Evolutionary conservation across 2,797 vertebrate species (phyloP), one percentile per base, ranked within the genome.

Genomic region (Pyrocephalus nanus): DNA sequence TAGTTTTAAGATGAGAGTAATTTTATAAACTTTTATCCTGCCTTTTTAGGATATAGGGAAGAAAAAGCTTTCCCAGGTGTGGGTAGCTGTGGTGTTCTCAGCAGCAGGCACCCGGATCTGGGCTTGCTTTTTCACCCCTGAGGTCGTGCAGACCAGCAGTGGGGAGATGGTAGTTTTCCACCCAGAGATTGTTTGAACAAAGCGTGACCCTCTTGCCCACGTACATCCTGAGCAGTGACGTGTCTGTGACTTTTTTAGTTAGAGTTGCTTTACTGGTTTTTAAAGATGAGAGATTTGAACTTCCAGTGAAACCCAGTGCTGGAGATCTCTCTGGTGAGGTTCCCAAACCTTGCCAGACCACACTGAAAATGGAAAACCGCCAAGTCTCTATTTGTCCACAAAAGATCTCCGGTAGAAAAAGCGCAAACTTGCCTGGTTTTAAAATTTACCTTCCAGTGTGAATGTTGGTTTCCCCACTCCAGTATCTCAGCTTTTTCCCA

Each of bases 351-450:
- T 29, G 50, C 86, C 82, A 90, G 88, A 29, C 53, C 8, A 42
- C 77, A 55, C 54, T 50, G 71, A 70, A 67, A 77, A 80, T 30
- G 18, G 74, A 90, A 88, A 75, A 4, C 2, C 34, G 43, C 17
- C 48, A 38, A 88, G 83, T 78, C 83, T 95, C 61, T 77, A 1
- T 62, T 71, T 87, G 86, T 72, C 90, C 86, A 26, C 79, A 53
- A 70, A 69, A 80, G 67, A 70, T 82, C 64, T 87, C 57, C 71
- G 79, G 80, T 82, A 93, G 88, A 70, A 95, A 88, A 60, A 78
- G 55, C 1, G 7, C 92, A 88, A 95, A 96, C 96, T 95, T 96
- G 93, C 88, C 95, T 91, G 74, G 90, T 95, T 96, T 96, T 94
- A 91, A 87, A 32, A 86, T 95, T 96, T 82, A 95, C 70, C 92